Base-by-base conservation (phyloP, 2,113 vertebrate species). In the Malurus cyaneus region DNA sequence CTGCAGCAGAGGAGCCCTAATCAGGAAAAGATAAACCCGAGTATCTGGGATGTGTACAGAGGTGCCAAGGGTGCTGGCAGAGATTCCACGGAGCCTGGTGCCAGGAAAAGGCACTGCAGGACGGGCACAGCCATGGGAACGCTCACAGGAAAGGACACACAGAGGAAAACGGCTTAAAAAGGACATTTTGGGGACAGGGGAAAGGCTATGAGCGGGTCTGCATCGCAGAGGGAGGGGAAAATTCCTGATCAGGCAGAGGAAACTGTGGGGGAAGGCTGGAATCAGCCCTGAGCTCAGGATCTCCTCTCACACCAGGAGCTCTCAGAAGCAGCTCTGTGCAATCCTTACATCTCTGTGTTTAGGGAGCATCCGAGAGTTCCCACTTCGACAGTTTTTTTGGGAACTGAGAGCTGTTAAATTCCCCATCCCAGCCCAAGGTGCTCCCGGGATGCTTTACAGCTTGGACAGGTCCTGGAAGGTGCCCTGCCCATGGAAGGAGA, bases 61-160 rank as follows among this genome's bases (percentile, higher is more conserved):
- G 95, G 83, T 85, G 62, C 16, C 39, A 39, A 82, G 73, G 93
- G 85, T 49, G 82, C 73, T 88, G 91, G 79, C 80, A 76, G 70
- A 18, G 70, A 34, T 72, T 69, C 53, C 47, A 31, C 1, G 24
- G 85, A 91, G 66, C 34, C 59, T 19, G 31, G 65, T 21, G 60
- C 76, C 10, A 18, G 78, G 52, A 7, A 67, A 70, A 94, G 2
- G 6, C 21, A 49, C 78, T 66, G 86, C 31, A 28, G 94, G 4
- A 15, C 52, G 42, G 65, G 9, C 18, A 5, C 14, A 44, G 57
- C 52, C 26, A 25, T 0, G 1, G 78, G 19, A 81, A 36, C 2
- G 1, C 20, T 34, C 14, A 20, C 41, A 73, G 88, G 69, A 61
- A 81, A 57, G 80, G 8, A 65, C 46, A 26, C 2, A 2, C 17